Base-by-base conservation (phyloP, 2,888 invertebrate species). In the Drosophila monieri region DNA sequence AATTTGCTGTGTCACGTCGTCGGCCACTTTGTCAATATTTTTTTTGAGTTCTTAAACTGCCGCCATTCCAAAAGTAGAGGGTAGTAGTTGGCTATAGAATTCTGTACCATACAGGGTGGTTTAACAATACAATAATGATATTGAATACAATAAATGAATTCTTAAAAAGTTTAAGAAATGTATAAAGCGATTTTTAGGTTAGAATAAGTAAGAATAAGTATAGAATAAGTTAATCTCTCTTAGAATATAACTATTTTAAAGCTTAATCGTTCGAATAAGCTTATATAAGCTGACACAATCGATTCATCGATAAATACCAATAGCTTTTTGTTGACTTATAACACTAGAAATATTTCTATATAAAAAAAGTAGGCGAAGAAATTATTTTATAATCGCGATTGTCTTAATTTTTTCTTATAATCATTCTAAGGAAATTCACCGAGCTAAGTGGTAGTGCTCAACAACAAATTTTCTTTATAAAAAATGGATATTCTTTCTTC, bases 1-100 rank as follows among this genome's bases (percentile, higher is more conserved):
- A 86, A 84, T 78, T 80, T 80, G 73, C 87, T 72, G 60, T 55
- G 78, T 73, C 80, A 86, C 78, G 85, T 86, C 48, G 59, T 57
- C 49, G 37, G 73, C 73, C 54, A 86, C 75, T 85, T 80, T 83
- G 72, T 80, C 80, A 80, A 80, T 80, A 77, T 64, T 57, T 70
- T 85, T 81, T 79, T 30, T 67, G 53, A 44, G 59, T 49, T 67
- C 65, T 58, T 55, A 39, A 83, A 66, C 57, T 67, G 80, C 66
- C 74, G 62, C 57, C 53, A 27, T 18, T 46, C 60, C 52, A 46
- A 44, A 74, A 58, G 41, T 21, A 32, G 8, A 21, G 21, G 35
- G 9, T 9, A 27, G 27, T 27, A 14, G 12, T 39, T 37, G 27
- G 14, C 25, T 6, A 10, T 5, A 14, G 3, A 9, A 41, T 3